Conservation (phyloP, 2,888 invertebrate genomes). For the Agonopterix alstromeriana region DNA sequence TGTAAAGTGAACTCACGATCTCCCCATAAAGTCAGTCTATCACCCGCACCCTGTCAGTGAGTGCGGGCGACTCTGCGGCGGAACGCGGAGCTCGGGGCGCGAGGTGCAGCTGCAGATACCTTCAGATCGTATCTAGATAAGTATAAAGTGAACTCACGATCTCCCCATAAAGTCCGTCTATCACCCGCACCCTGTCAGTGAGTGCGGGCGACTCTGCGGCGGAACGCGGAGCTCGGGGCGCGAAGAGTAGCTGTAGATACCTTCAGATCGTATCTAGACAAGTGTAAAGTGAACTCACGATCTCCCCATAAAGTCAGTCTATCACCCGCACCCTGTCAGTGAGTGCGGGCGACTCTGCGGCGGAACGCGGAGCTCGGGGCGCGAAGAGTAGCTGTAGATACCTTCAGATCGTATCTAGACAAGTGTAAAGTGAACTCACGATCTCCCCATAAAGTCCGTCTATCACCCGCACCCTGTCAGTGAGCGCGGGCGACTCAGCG, state of each 20-base stretch:
- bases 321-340: slow-evolving; percentile 51
- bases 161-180: neutral
- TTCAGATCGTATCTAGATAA: too few relatives aligned
- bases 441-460: neutral
- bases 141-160: neutral
- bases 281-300: neutral
- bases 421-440: neutral
- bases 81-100: too few relatives aligned
- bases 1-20: too few relatives aligned
- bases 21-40: too few relatives aligned
- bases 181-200: slow-evolving; percentile 52
- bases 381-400: neutral
- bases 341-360: slow-evolving; percentile 35
- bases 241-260: neutral
- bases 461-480: slow-evolving; percentile 48
- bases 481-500: slow-evolving; percentile 39
- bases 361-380: neutral
- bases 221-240: neutral
- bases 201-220: slow-evolving; percentile 36
- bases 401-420: slow-evolving; percentile 7
- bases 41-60: too few relatives aligned
- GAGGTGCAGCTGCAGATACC: too few relatives aligned
- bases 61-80: too few relatives aligned
- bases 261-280: slow-evolving; percentile 7
- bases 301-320: neutral